Base-by-base conservation (phyloP, 2,888 invertebrate species). In the Loripinus fragilis region DNA sequence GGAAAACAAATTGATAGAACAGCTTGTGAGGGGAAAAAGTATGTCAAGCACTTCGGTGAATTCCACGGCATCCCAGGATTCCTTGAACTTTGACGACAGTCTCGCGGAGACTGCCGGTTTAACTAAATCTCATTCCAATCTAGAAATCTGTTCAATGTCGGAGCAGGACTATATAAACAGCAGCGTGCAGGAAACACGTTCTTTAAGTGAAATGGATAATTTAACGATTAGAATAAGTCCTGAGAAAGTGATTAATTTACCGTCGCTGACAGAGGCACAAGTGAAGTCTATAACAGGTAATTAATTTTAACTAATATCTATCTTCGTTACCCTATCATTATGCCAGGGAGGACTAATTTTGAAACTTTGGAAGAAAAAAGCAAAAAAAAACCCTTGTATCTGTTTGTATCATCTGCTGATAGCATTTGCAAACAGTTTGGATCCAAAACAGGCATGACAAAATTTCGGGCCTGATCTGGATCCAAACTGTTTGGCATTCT, bases 231-330 rank as follows among this genome's bases (percentile, higher is more conserved):
- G 91, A 60, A 88, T 90, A 71, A 92, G 91, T 79, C 92, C 91
- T 0, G 92, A 92, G 78, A 89, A 89, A 85, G 87, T 89, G 45
- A 82, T 90, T 25, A 87, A 87, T 52, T 80, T 92, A 23, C 90
- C 92, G 10, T 88, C 89, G 38, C 86, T 93, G 35, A 92, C 92
- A n/a, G 92, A 93, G 77, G 93, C 93, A 41, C 93, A 93, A 80
- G 87, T 91, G 71, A 91, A 89, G 79, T 91, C 93, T 28, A 90
- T 93, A 38, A 91, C 92, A 85, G 93, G 93, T 93, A 74, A 35
- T 38, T 8, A n/a, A n/a, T n/a, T n/a, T n/a, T n/a, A n/a, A n/a
- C n/a, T n/a, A n/a, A n/a, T n/a, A n/a, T n/a, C n/a, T n/a, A n/a
- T n/a, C n/a, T n/a, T n/a, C n/a, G n/a, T n/a, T n/a, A n/a, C n/a